Base-by-base conservation (phyloP, 2,797 vertebrate species). In the Sebastes itinus region DNA sequence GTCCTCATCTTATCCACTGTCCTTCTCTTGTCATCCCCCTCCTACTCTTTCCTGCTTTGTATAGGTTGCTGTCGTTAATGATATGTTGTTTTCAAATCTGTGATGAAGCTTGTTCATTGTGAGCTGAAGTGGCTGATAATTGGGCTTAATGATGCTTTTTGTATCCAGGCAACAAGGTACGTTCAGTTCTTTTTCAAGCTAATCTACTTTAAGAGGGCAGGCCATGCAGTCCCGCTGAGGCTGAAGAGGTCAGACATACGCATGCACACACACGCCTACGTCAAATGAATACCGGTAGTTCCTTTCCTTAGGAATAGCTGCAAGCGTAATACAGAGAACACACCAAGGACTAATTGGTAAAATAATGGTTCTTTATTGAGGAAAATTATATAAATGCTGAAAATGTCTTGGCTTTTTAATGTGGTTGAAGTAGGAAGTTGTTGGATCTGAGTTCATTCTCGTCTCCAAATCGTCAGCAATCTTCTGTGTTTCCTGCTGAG, bases 71-170 rank as follows among this genome's bases (percentile, higher is more conserved):
- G 71, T 77, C 76, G 30, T 85, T 87, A 83, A 80, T 94, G 86
- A 91, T 90, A 84, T 60, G 75, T 92, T 92, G 91, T 93, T 95
- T 92, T 89, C 64, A 91, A 90, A 89, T 87, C 84, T 85, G 92
- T 87, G 90, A 91, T 87, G 83, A 91, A 78, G 84, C 84, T 91
- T 73, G 88, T 84, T 94, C 86, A 91, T 90, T 93, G 87, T 88
- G 77, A 83, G 68, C 87, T 93, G 84, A 93, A 95, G 94, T 92
- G 95, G 90, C 79, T 89, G 87, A 94, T 95, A 95, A 96, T 95
- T 94, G 89, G 83, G 81, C 86, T 82, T 95, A 95, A 96, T 96
- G 91, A 94, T 93, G 95, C 95, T 96, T 96, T 96, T 95, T 96
- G 96, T 96, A 94, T 94, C 96, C 91, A 94, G 93, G 96, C 96